Percentiles rank a stretch among this genome's conserved stretches.
Evolutionary conservation across 2,113 vertebrate species (phyloP).

Genomic region (Boleophthalmus pectinirostris): DNA sequence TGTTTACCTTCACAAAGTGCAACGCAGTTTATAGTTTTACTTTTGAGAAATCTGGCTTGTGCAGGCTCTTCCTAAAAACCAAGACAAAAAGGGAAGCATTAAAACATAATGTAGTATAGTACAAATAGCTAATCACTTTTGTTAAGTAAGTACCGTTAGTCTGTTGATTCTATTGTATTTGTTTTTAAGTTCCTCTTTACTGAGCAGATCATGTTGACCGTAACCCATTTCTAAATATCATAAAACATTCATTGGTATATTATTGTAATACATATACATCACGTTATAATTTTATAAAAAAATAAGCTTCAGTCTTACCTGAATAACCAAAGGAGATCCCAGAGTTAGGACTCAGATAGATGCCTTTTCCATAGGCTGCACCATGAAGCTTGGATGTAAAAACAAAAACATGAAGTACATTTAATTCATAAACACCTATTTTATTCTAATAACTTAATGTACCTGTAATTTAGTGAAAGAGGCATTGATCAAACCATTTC

Average conservation of each 20-base stretch:
- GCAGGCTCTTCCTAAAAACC: conserved; percentile 81
- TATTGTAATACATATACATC: background rate
- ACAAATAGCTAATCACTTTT: background rate
- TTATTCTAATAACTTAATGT: conserved; percentile 22
- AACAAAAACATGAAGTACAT: conserved; percentile 34
- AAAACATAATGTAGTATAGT: background rate
- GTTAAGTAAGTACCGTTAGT: conserved; percentile 49
- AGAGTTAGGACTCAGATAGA: conserved; percentile 98
- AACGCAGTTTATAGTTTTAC: conserved; percentile 93
- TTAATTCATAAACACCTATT: background rate
- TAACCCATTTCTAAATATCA: conserved; percentile 89
- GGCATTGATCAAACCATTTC: conserved; percentile 92
- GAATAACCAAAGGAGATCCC: conserved; percentile 99
- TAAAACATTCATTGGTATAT: background rate
- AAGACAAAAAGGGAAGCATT: background rate
- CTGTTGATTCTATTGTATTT: conserved; percentile 89
- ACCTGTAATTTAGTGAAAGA: conserved; percentile 96
- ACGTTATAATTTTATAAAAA: background rate
- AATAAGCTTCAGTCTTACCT: conserved; percentile 72
- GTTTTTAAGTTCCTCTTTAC: conserved; percentile 90
- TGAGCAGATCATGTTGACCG: conserved; percentile 91
- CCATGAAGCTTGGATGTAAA: conserved; percentile 89
- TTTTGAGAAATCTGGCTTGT: conserved; percentile 89
- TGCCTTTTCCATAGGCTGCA: conserved; percentile 98
- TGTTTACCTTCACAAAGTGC: conserved; percentile 94